Evolutionary conservation across 2,113 vertebrate genomes (phyloP).

Genomic region (Eolophus roseicapilla): DNA sequence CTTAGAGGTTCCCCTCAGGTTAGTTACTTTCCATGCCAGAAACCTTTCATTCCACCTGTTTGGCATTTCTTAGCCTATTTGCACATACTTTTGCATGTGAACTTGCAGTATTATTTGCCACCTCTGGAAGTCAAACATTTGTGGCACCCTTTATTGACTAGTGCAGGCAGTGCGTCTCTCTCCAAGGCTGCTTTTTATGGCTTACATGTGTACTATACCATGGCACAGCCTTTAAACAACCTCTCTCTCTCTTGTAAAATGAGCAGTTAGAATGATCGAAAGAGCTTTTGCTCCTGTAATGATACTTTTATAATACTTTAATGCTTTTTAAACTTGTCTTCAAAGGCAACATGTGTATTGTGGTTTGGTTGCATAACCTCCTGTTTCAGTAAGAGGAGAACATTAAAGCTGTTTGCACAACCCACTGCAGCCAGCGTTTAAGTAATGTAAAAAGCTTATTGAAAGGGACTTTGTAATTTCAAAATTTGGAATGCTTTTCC

Average conservation of each 20-base stretch:
- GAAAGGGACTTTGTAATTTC: constrained; percentile 1
- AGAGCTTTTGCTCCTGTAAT: not conserved
- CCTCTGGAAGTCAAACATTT: not conserved
- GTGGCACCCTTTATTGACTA: not conserved
- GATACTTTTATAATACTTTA: not conserved
- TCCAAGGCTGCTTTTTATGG: not conserved
- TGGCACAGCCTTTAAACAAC: not conserved
- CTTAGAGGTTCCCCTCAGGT: not conserved
- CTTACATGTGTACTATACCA: not conserved
- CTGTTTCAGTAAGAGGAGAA: not conserved
- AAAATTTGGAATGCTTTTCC: constrained; percentile 16
- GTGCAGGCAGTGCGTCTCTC: not conserved
- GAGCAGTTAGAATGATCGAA: not conserved
- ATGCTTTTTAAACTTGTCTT: constrained; percentile 11
- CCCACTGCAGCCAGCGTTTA: not conserved
- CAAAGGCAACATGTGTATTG: not conserved
- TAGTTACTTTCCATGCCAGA: not conserved
- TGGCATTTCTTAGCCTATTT: not conserved
- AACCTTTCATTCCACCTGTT: not conserved
- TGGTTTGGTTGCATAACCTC: not conserved
- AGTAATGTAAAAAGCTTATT: not conserved
- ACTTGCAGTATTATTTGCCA: not conserved
- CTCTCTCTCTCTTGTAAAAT: not conserved
- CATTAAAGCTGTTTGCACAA: constrained; percentile 28
- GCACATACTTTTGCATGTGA: not conserved